phyloP scores from a whole-genome alignment of 2,113 vertebrate species.

The Grus americana region DNA sequence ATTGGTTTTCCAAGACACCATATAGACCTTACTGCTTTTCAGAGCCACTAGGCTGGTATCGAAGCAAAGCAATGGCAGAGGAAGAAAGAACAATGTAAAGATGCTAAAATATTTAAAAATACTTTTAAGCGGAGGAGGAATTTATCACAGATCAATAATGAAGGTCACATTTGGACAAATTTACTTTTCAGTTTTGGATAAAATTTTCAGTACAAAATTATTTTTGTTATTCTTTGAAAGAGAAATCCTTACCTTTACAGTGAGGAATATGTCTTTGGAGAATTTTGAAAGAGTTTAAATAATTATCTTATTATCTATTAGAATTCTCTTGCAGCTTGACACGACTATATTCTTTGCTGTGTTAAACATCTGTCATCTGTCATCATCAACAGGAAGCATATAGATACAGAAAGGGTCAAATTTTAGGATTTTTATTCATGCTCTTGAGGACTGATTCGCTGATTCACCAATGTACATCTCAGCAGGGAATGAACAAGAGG shows the following conservation, averaged over 20 bases:
- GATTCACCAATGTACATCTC: background rate
- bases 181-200: background rate
- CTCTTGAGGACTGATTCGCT: background rate
- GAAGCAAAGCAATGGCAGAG: background rate
- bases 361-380: background rate
- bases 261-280: background rate
- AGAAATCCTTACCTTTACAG: background rate
- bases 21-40: background rate
- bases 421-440: background rate
- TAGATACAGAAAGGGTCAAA: background rate
- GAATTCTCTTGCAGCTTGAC: background rate
- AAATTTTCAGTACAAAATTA: background rate
- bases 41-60: background rate
- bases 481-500: background rate
- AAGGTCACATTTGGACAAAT: background rate
- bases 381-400: background rate
- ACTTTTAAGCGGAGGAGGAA: background rate
- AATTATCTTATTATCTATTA: background rate
- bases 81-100: background rate
- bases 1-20: background rate
- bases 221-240: background rate
- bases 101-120: background rate
- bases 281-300: background rate
- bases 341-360: background rate
- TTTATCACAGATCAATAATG: background rate